These are phyloP conservation scores for Alectura lathami DNA, from an alignment of 2,113 vertebrate species.

Conservation along the genomic window DNA sequence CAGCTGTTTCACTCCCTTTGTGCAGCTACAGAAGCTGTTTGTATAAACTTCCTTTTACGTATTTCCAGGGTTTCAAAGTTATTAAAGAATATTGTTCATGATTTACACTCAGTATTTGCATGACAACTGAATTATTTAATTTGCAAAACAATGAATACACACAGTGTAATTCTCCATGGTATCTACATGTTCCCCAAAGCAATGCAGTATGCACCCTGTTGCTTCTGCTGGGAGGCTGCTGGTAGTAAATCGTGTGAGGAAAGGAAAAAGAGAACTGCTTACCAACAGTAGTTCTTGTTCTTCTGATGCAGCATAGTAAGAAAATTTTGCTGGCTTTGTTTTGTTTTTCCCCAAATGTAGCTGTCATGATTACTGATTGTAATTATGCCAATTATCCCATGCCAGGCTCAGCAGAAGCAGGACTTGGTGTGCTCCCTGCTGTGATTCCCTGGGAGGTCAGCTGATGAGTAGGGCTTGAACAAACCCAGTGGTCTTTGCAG, in stretches of 20 bases:
- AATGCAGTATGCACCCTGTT: rapidly evolving
- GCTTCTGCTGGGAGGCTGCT: not conserved
- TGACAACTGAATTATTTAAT: not conserved
- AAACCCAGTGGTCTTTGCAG: not conserved
- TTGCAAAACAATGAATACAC: not conserved
- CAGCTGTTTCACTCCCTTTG: not conserved
- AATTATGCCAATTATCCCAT: rapidly evolving
- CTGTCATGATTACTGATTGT: not conserved
- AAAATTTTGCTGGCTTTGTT: not conserved
- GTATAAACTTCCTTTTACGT: not conserved
- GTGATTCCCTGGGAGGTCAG: not conserved
- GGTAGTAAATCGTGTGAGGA: not conserved
- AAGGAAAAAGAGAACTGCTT: not conserved
- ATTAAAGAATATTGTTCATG: not conserved
- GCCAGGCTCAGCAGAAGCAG: not conserved
- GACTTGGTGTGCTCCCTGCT: not conserved
- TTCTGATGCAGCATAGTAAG: not conserved
- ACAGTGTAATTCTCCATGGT: rapidly evolving
- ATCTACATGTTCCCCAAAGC: not conserved
- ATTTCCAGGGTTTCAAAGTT: not conserved
- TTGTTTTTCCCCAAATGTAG: not conserved
- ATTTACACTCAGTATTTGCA: not conserved
- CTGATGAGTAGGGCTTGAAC: not conserved
- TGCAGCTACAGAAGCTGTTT: slow-evolving; percentile 15
- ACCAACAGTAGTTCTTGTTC: not conserved